Evolutionary conservation across 2,888 invertebrate genomes (phyloP).

Genomic region (Ernsta delagoae): DNA sequence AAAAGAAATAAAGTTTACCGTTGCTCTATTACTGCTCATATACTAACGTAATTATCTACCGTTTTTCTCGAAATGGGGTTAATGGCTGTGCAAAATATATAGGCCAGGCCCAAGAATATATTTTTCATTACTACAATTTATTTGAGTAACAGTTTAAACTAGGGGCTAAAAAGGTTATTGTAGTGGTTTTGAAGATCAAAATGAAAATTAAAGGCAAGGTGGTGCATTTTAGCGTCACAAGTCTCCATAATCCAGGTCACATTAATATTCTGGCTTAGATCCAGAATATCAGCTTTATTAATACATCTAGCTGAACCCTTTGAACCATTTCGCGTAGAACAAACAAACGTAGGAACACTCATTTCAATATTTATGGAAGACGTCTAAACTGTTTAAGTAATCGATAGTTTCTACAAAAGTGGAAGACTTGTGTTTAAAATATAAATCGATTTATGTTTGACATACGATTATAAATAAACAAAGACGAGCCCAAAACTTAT

Average conservation of each 20-base stretch:
- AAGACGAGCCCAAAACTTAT: neutral
- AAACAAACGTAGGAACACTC: conserved; percentile 7
- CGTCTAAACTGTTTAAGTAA: neutral
- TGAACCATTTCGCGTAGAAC: conserved; percentile 15
- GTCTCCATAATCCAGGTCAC: conserved; percentile 38
- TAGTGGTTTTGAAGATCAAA: conserved; percentile 2
- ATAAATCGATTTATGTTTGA: conserved; percentile 7
- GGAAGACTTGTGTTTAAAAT: neutral
- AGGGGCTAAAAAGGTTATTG: neutral
- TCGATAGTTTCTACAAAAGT: neutral
- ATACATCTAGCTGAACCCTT: conserved; percentile 19
- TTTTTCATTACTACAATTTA: neutral
- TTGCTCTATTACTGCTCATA: neutral
- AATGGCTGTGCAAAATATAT: conserved; percentile 34
- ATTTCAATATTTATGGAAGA: neutral
- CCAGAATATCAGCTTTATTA: conserved; percentile 39
- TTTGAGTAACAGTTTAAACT: no score
- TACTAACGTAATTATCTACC: neutral
- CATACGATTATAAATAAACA: neutral
- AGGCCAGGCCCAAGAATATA: conserved; percentile 5
- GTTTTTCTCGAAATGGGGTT: conserved; percentile 31
- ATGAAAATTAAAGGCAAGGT: conserved; percentile 10
- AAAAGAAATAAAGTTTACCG: conserved; percentile 8
- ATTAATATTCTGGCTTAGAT: conserved; percentile 38
- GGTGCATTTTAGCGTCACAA: conserved; percentile 27